Evolutionary conservation across 2,113 vertebrate genomes (phyloP).

Genomic region (Corythoichthys haematopterus): DNA sequence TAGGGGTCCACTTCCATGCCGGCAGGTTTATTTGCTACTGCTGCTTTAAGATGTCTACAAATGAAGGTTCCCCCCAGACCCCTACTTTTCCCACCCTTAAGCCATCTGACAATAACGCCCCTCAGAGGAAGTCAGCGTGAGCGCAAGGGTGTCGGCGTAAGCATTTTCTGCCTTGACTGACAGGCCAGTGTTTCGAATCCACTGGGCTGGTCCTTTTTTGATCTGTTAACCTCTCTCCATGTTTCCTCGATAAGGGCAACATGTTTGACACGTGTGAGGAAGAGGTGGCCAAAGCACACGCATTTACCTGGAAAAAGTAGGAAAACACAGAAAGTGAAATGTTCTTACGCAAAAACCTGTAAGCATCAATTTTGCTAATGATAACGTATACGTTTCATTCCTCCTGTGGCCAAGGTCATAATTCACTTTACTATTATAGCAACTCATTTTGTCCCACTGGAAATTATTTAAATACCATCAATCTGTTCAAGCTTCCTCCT

Average conservation of each 20-base stretch:
- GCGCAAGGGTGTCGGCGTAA: slow-evolving; percentile 46
- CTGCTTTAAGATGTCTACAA: slow-evolving; percentile 52
- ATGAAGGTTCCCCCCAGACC: slow-evolving; percentile 42
- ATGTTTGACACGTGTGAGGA: slow-evolving; percentile 14
- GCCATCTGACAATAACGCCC: slow-evolving; percentile 58
- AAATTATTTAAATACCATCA: too few relatives aligned
- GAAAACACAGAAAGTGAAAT: too few relatives aligned
- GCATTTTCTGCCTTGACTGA: slow-evolving; percentile 67
- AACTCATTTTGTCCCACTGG: too few relatives aligned
- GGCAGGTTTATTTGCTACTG: slow-evolving; percentile 40
- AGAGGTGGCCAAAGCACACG: too few relatives aligned
- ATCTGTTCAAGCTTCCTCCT: too few relatives aligned
- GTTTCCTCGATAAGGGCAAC: slow-evolving; percentile 53
- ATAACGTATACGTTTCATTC: too few relatives aligned
- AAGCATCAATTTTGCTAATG: too few relatives aligned
- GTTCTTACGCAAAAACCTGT: too few relatives aligned
- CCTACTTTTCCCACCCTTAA: slow-evolving; percentile 22
- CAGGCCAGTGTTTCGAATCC: slow-evolving; percentile 49
- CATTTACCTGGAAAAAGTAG: too few relatives aligned
- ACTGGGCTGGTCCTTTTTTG: slow-evolving; percentile 47
- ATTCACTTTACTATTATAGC: too few relatives aligned
- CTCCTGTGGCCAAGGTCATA: too few relatives aligned
- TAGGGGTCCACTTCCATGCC: slow-evolving; percentile 6
- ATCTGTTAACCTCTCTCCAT: slow-evolving; percentile 58
- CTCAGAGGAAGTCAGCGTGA: slow-evolving; percentile 45